Evolutionary conservation across 2,113 vertebrate species (phyloP).

Genomic region (Sula dactylatra): DNA sequence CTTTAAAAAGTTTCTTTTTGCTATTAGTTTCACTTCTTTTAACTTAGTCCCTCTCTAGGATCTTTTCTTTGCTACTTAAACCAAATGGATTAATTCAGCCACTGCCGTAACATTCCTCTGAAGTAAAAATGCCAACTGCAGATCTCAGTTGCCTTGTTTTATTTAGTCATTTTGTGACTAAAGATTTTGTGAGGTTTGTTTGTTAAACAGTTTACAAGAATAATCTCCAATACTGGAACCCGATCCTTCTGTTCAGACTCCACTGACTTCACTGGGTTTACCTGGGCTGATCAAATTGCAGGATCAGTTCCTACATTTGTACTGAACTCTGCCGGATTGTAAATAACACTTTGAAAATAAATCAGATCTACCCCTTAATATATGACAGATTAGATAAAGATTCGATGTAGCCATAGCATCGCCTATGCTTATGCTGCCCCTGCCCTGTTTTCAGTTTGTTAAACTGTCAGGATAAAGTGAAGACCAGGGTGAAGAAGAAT

Average conservation of each 20-base stretch:
- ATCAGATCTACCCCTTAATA: not conserved
- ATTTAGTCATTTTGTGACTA: not conserved
- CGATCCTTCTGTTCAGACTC: not conserved
- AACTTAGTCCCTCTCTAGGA: not conserved
- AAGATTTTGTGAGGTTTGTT: not conserved
- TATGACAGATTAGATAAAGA: not conserved
- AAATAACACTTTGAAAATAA: not conserved
- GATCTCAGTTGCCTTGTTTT: not conserved
- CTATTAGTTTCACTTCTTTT: not conserved
- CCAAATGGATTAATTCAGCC: not conserved
- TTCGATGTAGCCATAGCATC: not conserved
- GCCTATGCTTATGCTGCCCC: not conserved
- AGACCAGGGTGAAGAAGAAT: not conserved
- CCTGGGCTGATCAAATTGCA: not conserved
- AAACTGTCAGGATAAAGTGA: not conserved
- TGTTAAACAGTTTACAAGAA: not conserved
- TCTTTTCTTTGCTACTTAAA: not conserved
- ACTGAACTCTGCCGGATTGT: conserved; percentile 9
- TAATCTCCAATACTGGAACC: not conserved
- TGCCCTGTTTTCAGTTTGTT: not conserved
- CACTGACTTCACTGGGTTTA: not conserved
- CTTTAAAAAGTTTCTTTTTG: not conserved
- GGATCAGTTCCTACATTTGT: conserved; percentile 6
- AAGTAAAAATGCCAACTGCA: not conserved
- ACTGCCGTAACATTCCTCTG: not conserved